These are phyloP conservation scores for Hesperophylax magnus DNA, from an alignment of 1,140 invertebrate species.

Conservation along the genomic window DNA sequence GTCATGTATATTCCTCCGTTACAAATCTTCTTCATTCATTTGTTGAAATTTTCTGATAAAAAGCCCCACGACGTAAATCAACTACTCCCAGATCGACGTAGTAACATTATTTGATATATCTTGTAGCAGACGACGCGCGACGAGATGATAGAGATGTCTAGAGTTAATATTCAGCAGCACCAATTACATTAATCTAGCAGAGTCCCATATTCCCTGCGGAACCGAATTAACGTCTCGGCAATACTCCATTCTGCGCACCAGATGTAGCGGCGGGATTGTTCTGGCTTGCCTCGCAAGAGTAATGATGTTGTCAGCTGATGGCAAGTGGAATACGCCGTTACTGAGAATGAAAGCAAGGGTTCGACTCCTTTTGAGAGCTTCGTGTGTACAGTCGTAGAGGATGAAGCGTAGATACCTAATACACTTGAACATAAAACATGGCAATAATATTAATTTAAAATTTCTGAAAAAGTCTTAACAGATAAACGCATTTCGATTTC, in stretches of 20 bases:
- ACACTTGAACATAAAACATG: too few species aligned
- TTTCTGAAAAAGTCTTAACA: too few species aligned
- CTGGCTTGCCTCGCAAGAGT: constrained; percentile 12
- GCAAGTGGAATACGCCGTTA: background rate
- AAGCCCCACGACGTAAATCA: background rate
- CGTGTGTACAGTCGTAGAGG: background rate
- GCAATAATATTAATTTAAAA: too few species aligned
- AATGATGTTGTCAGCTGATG: constrained; percentile 21
- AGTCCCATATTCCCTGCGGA: too few species aligned
- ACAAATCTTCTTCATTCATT: background rate
- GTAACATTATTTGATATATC: background rate
- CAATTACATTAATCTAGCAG: too few species aligned
- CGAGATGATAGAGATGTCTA: too few species aligned
- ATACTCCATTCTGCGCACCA: background rate
- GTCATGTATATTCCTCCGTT: too few species aligned
- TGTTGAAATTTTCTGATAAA: background rate
- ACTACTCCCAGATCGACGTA: background rate
- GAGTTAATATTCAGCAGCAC: too few species aligned
- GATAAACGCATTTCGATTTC: too few species aligned
- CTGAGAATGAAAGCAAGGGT: background rate
- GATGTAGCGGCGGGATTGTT: constrained; percentile 7
- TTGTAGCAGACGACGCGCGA: too few species aligned
- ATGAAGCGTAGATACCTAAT: too few species aligned
- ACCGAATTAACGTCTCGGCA: background rate
- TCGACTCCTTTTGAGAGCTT: background rate